phyloP scores from a whole-genome alignment of 2,113 vertebrate species.

The Puntigrus tetrazona region DNA sequence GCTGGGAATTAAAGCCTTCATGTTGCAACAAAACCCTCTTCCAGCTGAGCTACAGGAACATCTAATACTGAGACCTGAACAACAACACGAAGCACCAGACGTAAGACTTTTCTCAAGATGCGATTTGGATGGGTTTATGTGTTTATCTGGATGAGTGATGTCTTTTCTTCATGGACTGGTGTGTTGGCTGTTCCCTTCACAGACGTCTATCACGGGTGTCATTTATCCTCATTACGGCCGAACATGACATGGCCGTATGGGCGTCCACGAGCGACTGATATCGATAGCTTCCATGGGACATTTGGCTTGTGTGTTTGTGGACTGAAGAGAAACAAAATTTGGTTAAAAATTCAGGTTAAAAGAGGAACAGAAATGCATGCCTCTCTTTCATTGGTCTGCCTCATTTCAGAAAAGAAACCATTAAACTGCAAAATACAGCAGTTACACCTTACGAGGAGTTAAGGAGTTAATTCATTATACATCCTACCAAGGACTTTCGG shows the following conservation, averaged over 20 bases:
- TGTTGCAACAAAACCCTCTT: neutral
- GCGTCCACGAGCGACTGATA: neutral
- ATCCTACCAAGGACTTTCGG: neutral
- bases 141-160: neutral
- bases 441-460: neutral
- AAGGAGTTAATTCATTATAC: too few species aligned
- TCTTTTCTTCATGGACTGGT: neutral
- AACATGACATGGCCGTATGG: constrained; percentile 69
- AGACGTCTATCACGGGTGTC: constrained; percentile 54
- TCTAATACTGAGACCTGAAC: neutral
- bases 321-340: neutral
- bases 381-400: neutral
- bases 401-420: neutral
- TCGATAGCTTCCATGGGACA: neutral
- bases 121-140: neutral
- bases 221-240: constrained; percentile 71
- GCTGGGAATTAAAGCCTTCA: neutral
- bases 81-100: neutral
- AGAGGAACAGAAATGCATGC: too few species aligned
- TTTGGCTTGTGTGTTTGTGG: neutral
- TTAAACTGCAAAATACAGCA: neutral
- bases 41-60: neutral
- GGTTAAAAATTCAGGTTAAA: neutral
- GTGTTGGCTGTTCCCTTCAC: constrained; percentile 45
- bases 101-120: neutral